phyloP scores from a whole-genome alignment of 2,797 vertebrate genomes.

The Xyrichtys novacula region DNA sequence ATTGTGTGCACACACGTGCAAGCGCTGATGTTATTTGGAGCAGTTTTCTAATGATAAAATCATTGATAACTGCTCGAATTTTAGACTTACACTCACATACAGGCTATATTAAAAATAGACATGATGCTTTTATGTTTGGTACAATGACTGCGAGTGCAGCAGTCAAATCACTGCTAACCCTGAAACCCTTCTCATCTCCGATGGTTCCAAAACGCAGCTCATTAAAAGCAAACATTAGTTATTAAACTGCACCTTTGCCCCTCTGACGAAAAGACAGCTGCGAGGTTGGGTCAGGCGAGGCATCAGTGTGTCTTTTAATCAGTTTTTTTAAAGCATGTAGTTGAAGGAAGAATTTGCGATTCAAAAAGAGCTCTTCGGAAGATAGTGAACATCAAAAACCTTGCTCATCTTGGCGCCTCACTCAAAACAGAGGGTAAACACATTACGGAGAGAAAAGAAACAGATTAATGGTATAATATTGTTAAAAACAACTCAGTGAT shows the following conservation, averaged over 20 bases:
- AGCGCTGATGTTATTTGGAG: slow-evolving; percentile 44
- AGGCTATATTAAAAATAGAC: slow-evolving; percentile 28
- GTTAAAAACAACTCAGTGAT: slow-evolving; percentile 4
- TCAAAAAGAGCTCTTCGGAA: slow-evolving; percentile 1
- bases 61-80: no score
- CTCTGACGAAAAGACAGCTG: slow-evolving; percentile 29
- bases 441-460: background rate
- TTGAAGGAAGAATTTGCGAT: slow-evolving; percentile 29
- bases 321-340: background rate
- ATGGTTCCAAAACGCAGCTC: slow-evolving; percentile 30
- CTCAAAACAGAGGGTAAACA: background rate
- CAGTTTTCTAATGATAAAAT: no score
- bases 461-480: slow-evolving; percentile 5
- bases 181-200: background rate
- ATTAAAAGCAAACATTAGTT: slow-evolving; percentile 35
- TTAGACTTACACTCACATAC: slow-evolving; percentile 18
- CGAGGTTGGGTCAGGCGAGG: slow-evolving; percentile 27
- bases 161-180: slow-evolving; percentile 6
- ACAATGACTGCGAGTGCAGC: background rate
- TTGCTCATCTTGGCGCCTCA: background rate
- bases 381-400: slow-evolving; percentile 21
- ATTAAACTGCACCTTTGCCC: slow-evolving; percentile 17
- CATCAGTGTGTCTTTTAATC: slow-evolving; percentile 11
- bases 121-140: background rate
- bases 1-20: background rate